Percentiles rank a stretch among this genome's conserved stretches.
These are phyloP conservation scores for Mythimna loreyi DNA, from an alignment of 2,888 invertebrate species.

Conservation along the genomic window DNA sequence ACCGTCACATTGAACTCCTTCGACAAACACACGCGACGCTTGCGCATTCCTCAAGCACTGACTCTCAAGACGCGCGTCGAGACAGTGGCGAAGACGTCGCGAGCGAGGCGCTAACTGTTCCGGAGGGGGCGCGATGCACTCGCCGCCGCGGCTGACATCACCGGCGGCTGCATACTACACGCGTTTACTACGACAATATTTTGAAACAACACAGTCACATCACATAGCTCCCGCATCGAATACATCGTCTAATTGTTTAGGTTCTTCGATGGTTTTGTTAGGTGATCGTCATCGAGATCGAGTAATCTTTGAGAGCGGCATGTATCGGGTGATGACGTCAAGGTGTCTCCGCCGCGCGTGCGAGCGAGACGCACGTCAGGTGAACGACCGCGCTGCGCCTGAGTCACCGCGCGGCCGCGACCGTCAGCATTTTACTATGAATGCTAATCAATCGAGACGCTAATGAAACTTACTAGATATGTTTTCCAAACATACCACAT, in stretches of 20 bases:
- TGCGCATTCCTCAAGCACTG: constrained; percentile 33
- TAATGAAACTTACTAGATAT: constrained; percentile 36
- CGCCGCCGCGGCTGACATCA: background rate
- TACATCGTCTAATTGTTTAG: background rate
- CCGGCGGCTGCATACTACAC: too few relatives aligned
- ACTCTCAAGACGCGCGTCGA: constrained; percentile 19
- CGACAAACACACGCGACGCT: constrained; percentile 13
- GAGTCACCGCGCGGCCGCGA: constrained; percentile 32
- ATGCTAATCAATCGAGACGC: constrained; percentile 21
- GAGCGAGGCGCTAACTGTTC: constrained; percentile 18
- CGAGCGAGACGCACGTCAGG: constrained; percentile 41
- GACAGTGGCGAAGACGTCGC: constrained; percentile 33
- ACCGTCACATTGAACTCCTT: background rate
- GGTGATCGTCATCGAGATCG: background rate
- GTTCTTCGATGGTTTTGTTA: background rate
- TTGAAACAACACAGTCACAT: background rate
- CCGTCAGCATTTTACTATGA: constrained; percentile 24
- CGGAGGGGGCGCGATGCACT: constrained; percentile 29
- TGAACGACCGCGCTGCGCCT: constrained; percentile 50
- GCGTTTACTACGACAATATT: background rate
- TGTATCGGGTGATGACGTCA: constrained; percentile 26
- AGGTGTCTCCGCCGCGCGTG: constrained; percentile 3
- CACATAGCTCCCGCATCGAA: too few relatives aligned
- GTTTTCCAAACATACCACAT: constrained; percentile 21
- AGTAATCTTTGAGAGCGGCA: background rate